Base-by-base conservation (phyloP, 2,888 invertebrate species). In the Sisyra nigra region DNA sequence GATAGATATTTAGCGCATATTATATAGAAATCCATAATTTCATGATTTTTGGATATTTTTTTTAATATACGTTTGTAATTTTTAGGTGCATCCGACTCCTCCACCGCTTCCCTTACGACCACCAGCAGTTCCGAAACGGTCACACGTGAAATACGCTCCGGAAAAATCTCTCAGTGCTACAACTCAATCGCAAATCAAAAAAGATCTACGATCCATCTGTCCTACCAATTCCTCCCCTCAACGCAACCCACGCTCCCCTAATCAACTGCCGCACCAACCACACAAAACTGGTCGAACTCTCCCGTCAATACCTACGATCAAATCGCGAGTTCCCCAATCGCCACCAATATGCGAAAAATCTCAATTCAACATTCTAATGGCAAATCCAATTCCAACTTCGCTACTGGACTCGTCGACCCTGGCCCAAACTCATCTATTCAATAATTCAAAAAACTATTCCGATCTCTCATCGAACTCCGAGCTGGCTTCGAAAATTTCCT, bases 91-190 rank as follows among this genome's bases (percentile, higher is more conserved):
- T 24, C 24, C 24, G 7, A 54, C 57, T 46, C 66, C 65, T 33
- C 66, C 67, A 7, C 65, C 67, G 41, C 62, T 67, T 44, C 67
- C 68, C 19, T 49, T 60, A 47, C 57, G 67, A 48, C 65, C 67
- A 39, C 69, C 69, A 11, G 65, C 65, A 34, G 67, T 69, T 34
- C 69, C 70, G 34, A 67, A 67, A 50, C 55, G 70, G 44, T 62
- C 52, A 30, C 51, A 54, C 46, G 50, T 53, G 34, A 45, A 45
- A 14, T 44, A 42, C 11, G 59, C 61, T 45, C 59, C 52, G 49
- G 44, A 61, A 66, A 45, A 57, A 57, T 39, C 59, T 56, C 42
- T 57, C 60, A 7, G 60, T 58, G 44, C 48, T 39, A 14, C 45
- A 42, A 44, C 65, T 65, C 9, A 24, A 15, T 15, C 34, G 13